A percentile compares a stretch with the other conserved stretches of the same genome.
Evolutionary conservation across 2,113 vertebrate species (phyloP).

Genomic region (Vulpes lagopus): DNA sequence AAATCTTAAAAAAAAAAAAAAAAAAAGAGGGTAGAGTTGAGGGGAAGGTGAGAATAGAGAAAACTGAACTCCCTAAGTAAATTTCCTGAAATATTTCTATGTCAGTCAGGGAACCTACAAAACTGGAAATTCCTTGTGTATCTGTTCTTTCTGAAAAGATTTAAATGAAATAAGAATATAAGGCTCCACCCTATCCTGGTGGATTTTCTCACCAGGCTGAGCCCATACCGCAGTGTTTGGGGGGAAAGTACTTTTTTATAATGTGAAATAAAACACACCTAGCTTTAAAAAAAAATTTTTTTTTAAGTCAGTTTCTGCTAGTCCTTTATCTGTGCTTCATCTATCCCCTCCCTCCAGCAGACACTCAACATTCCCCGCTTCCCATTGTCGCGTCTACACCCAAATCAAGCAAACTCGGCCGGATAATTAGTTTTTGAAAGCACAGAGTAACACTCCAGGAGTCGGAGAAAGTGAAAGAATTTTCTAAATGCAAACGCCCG

Average conservation of each 20-base stretch:
- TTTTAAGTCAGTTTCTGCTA: neutral
- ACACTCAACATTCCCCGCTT: neutral
- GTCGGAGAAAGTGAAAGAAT: slow-evolving; percentile 8
- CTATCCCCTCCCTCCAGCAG: neutral
- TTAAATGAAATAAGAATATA: neutral
- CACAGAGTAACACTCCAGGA: neutral
- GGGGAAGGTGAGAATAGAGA: neutral
- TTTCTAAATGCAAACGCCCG: neutral
- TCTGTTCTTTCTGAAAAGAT: slow-evolving; percentile 6
- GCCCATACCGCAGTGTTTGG: neutral
- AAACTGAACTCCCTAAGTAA: neutral
- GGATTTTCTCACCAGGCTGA: neutral
- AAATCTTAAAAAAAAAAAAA: too few relatives aligned
- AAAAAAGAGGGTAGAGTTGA: too few relatives aligned
- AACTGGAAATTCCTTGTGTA: neutral
- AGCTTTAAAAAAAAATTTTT: neutral
- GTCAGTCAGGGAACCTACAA: neutral
- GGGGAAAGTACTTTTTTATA: neutral
- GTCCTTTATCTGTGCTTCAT: neutral
- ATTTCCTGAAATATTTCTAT: neutral
- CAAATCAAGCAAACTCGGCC: slow-evolving; percentile 2
- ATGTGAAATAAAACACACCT: slow-evolving; percentile 11
- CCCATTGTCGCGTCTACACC: neutral
- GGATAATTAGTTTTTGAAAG: neutral
- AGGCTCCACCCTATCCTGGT: neutral